These are phyloP conservation scores for Suricata suricatta DNA, from an alignment of 2,113 vertebrate species.

Conservation along the genomic window DNA sequence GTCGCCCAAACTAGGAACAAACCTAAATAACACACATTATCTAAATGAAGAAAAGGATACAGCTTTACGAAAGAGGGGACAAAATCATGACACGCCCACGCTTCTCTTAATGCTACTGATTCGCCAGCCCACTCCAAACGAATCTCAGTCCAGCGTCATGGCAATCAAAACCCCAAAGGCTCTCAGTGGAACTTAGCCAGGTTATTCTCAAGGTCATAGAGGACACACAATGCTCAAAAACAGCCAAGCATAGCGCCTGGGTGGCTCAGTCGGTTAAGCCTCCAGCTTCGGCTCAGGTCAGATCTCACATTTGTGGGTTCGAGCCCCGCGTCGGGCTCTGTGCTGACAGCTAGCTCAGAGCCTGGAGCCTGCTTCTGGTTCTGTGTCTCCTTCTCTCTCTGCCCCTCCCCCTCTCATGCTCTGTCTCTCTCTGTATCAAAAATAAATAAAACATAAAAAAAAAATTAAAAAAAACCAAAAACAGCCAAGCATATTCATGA, in stretches of 20 bases:
- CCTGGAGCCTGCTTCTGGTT: too few species aligned
- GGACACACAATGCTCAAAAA: neutral
- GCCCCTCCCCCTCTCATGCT: too few species aligned
- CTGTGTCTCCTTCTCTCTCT: too few species aligned
- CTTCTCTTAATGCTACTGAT: neutral
- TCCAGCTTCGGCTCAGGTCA: too few species aligned
- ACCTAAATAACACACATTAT: neutral
- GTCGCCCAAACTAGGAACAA: neutral
- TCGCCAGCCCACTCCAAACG: neutral
- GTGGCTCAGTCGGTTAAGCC: too few species aligned
- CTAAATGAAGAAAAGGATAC: neutral
- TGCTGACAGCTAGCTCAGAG: too few species aligned
- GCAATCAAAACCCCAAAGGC: neutral
- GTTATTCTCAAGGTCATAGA: neutral
- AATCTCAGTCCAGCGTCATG: neutral
- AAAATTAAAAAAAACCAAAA: too few species aligned
- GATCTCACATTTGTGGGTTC: too few species aligned
- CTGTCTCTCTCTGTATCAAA: too few species aligned
- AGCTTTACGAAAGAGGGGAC: neutral
- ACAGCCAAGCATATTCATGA: neutral
- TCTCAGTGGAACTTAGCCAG: neutral
- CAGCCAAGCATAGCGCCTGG: neutral
- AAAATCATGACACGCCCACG: neutral
- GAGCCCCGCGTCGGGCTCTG: too few species aligned
- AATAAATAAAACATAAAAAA: too few species aligned